Percentiles rank a stretch among this genome's conserved stretches.
phyloP scores from a whole-genome alignment of 2,113 vertebrate genomes.

The Galemys pyrenaicus region DNA sequence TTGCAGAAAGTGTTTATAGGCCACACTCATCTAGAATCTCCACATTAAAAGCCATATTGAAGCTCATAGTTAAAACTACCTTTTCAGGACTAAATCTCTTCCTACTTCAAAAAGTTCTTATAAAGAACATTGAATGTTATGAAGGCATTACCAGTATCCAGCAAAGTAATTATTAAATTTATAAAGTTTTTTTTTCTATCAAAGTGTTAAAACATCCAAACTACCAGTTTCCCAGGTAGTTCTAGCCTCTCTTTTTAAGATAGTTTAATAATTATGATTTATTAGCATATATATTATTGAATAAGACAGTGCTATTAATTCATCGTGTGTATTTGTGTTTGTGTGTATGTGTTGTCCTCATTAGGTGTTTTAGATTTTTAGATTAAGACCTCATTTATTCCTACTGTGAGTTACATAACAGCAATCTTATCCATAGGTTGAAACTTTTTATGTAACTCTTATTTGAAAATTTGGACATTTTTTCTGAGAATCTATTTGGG shows the following conservation, averaged over 20 bases:
- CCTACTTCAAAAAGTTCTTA: constrained; percentile 25
- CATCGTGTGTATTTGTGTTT: neutral
- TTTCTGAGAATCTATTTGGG: neutral
- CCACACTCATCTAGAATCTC: neutral
- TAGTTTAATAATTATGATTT: neutral
- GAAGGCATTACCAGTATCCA: neutral
- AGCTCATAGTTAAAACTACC: neutral
- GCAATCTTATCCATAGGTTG: neutral
- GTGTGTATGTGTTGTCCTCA: neutral
- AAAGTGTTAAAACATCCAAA: neutral
- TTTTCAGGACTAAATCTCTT: neutral
- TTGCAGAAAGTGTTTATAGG: neutral
- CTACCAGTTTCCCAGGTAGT: neutral
- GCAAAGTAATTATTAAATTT: constrained; percentile 36
- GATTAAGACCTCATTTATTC: neutral
- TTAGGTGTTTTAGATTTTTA: constrained; percentile 6
- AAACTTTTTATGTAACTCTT: neutral
- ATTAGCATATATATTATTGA: constrained; percentile 29
- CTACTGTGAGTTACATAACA: neutral
- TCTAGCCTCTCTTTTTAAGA: neutral
- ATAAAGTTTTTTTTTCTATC: constrained; percentile 33
- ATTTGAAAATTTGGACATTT: constrained; percentile 36
- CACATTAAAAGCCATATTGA: neutral
- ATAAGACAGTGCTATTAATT: neutral
- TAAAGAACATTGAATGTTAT: neutral